Conservation (phyloP, 2,888 invertebrate genomes). For the Lysandra bellargus region DNA sequence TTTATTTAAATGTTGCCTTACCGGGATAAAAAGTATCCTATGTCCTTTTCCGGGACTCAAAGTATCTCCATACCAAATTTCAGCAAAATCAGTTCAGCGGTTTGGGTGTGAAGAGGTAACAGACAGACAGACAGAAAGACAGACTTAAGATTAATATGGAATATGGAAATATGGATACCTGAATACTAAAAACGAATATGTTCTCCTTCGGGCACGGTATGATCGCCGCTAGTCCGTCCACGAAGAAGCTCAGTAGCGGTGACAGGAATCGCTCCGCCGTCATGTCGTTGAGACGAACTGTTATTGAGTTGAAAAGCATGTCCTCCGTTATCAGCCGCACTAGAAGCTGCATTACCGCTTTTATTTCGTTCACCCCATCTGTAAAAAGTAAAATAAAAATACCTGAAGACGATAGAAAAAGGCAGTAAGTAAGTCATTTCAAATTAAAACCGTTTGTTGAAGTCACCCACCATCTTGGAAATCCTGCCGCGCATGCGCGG, state of each 20-base stretch:
- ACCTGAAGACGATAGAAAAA: background rate
- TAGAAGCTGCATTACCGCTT: constrained; percentile 94
- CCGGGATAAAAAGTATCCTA: too few relatives aligned
- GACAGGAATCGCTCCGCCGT: constrained; percentile 95
- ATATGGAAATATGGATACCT: constrained; percentile 61
- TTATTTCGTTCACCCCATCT: constrained; percentile 96
- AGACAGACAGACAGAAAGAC: too few relatives aligned
- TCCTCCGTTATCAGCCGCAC: constrained; percentile 95
- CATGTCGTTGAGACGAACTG: constrained; percentile 95
- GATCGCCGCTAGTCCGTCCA: constrained; percentile 94
- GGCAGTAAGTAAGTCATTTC: background rate
- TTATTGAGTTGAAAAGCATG: constrained; percentile 96
- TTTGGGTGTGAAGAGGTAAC: too few relatives aligned
- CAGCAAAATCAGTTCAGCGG: too few relatives aligned
- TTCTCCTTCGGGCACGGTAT: constrained; percentile 95
- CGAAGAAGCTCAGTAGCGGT: constrained; percentile 91
- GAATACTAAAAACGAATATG: constrained; percentile 94
- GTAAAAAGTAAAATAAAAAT: constrained; percentile 31
- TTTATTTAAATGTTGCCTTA: too few relatives aligned
- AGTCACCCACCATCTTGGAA: background rate
- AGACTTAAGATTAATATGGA: too few relatives aligned
- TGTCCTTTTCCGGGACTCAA: too few relatives aligned
- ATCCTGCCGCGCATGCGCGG: background rate
- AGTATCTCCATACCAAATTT: too few relatives aligned
- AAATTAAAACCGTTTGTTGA: background rate